These are phyloP conservation scores for Oeneis ivallda DNA, from an alignment of 2,888 invertebrate genomes.

Conservation along the genomic window DNA sequence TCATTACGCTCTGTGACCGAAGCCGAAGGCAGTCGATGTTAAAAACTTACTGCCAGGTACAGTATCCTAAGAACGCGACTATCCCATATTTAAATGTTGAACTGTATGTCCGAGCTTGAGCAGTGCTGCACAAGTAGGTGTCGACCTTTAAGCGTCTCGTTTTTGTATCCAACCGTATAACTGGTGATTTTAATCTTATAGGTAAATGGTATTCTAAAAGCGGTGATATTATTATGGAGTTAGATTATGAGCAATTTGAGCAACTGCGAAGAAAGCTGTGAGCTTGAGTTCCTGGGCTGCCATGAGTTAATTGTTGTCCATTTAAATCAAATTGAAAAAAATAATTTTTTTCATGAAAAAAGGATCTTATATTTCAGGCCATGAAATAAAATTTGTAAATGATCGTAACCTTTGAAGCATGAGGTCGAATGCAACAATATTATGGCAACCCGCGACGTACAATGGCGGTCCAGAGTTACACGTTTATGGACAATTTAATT, in stretches of 20 bases:
- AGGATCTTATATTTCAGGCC: conserved; percentile 17
- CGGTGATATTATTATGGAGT: conserved; percentile 62
- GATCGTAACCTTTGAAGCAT: conserved; percentile 14
- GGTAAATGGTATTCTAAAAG: conserved; percentile 72
- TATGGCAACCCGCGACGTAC: conserved; percentile 64
- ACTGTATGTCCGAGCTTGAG: not conserved
- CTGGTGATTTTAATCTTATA: conserved; percentile 56
- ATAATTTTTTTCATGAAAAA: not conserved
- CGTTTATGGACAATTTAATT: conserved; percentile 41
- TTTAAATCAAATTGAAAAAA: conserved; percentile 9
- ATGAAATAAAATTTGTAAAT: conserved; percentile 33
- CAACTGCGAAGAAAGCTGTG: conserved; percentile 79
- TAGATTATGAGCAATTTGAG: conserved; percentile 67
- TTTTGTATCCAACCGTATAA: conserved; percentile 41
- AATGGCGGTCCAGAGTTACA: conserved; percentile 54
- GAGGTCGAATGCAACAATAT: conserved; percentile 35
- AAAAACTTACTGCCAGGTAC: too few relatives aligned
- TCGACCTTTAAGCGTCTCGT: conserved; percentile 36
- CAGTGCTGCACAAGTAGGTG: not conserved
- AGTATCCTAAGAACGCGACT: not conserved
- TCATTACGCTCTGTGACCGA: too few relatives aligned
- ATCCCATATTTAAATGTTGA: not conserved
- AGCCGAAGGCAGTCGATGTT: too few relatives aligned
- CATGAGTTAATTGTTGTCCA: conserved; percentile 37
- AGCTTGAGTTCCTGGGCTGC: conserved; percentile 69